Evolutionary conservation across 2,797 vertebrate genomes (phyloP), one percentile per base, ranked within the genome.

Genomic region (Spizella passerina): DNA sequence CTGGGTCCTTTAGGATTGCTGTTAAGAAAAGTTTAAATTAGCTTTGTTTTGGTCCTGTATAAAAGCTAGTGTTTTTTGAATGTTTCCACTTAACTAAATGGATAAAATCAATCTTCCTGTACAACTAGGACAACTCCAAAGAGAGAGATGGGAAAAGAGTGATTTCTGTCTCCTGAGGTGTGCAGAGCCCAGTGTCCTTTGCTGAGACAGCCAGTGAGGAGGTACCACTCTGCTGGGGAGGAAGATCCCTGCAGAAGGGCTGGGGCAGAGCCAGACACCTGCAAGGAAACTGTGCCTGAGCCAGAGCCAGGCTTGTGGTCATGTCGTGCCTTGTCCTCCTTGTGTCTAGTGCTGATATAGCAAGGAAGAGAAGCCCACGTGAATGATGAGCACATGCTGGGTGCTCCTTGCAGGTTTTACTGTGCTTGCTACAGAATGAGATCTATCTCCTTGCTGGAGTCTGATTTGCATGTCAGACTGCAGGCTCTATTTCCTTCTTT

Each of bases 1-100:
- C 36, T 78, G 4, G 2, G 9, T 80, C 53, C 39, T 86, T 93
- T 39, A 71, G 49, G 7, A 79, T 5, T 61, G 32, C 14, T 73
- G 6, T 27, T 82, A 82, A 81, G 49, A 75, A 77, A 90, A 17
- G 30, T 78, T 91, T 80, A 68, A 71, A 82, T 77, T 68, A 68
- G 30, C 23, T 79, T 65, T 89, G 4, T 16, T 94, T 59, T 46
- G 1, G 1, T 83, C 36, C 23, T 76, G 86, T 79, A 29, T 59
- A 79, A 56, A 72, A 90, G 9, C 23, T 75, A 12, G 34, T 61
- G 7, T 43, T 92, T 86, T 46, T 91, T 90, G 4, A 1, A 9
- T 14, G 30, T 57, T 84, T 88, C 18, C 5, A 3, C 16, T 50
- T 41, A 82, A 71, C 38, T 77, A 77, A 70, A 82, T 11, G 14